Evolutionary conservation across 2,113 vertebrate genomes (phyloP).

Genomic region (Panthera leo): DNA sequence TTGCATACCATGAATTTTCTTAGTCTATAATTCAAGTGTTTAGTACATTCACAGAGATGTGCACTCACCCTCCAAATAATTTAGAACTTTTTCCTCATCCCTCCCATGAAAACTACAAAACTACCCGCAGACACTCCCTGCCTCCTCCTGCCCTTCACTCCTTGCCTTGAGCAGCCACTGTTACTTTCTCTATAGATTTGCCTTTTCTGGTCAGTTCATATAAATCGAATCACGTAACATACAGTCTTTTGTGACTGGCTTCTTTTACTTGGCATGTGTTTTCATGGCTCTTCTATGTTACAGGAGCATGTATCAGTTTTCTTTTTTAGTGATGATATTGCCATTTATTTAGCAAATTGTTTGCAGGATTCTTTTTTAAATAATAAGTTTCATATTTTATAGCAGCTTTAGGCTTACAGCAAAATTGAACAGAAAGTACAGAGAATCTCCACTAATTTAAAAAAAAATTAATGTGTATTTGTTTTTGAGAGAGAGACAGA

Average conservation of each 20-base stretch:
- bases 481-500: too few relatives aligned
- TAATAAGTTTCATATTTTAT: not conserved
- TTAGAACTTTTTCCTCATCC: not conserved
- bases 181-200: not conserved
- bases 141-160: too few relatives aligned
- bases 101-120: not conserved
- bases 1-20: not conserved
- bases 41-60: not conserved
- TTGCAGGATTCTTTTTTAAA: not conserved
- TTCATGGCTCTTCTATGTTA: not conserved
- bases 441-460: not conserved
- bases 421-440: not conserved
- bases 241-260: not conserved
- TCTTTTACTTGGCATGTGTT: not conserved
- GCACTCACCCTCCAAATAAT: not conserved
- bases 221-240: not conserved
- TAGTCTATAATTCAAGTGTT: not conserved
- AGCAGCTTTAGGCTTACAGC: not conserved
- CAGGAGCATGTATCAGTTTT: not conserved
- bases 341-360: not conserved
- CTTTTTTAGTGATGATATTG: not conserved
- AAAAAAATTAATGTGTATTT: too few relatives aligned
- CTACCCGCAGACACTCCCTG: too few relatives aligned
- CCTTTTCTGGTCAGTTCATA: not conserved
- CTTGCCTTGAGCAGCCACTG: too few relatives aligned